A percentile compares a stretch with the other conserved stretches of the same genome.
phyloP scores from a whole-genome alignment of 2,888 invertebrate species.

The Lydus trimaculatus region DNA sequence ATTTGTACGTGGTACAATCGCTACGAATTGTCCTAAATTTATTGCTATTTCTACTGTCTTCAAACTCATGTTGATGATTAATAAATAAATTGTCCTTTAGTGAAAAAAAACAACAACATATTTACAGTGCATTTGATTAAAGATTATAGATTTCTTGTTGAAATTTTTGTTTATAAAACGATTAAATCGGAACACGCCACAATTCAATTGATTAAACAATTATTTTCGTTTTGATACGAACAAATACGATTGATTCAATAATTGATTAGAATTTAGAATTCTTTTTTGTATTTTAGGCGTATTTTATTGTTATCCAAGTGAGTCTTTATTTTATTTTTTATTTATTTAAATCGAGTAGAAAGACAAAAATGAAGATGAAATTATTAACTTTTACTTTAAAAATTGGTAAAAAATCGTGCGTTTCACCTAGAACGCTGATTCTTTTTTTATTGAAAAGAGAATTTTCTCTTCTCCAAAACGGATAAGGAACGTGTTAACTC shows the following conservation, averaged over 20 bases:
- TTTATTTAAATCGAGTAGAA: too few species aligned
- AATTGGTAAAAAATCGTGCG: too few species aligned
- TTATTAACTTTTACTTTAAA: too few species aligned
- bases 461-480: too few species aligned
- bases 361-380: too few species aligned
- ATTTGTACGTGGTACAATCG: not conserved
- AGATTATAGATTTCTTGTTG: not conserved
- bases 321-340: too few species aligned
- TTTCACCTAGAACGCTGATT: too few species aligned
- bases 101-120: not conserved
- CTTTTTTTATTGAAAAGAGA: too few species aligned
- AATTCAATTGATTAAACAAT: not conserved
- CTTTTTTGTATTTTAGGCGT: not conserved
- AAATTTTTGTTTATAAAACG: not conserved
- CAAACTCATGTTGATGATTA: not conserved
- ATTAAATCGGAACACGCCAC: not conserved
- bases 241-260: not conserved
- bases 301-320: too few species aligned
- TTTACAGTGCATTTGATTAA: too few species aligned
- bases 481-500: too few species aligned
- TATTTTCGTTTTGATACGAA: not conserved
- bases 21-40: not conserved
- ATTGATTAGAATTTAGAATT: not conserved
- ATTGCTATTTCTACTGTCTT: not conserved
- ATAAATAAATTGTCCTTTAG: not conserved